Conservation (phyloP, 1,140 invertebrate genomes). For the Diorhabda carinulata region DNA sequence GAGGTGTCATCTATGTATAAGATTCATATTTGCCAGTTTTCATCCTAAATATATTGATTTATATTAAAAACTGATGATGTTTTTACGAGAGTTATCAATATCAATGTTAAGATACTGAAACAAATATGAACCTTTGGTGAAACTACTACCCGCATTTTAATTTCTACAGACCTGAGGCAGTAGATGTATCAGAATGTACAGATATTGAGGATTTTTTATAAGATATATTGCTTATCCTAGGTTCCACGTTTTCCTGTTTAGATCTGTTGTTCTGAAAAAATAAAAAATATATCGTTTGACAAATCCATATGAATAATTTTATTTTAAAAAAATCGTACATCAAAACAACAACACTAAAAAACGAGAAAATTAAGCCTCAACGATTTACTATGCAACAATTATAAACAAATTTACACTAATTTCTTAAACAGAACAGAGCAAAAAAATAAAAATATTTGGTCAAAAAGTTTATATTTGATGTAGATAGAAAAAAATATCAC, state of each 20-base stretch:
- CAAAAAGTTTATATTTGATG: no score
- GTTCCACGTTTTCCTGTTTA: conserved; percentile 14
- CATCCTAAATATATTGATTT: no score
- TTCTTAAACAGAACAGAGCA: no score
- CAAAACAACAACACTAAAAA: not conserved
- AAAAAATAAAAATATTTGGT: no score
- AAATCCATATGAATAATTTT: not conserved
- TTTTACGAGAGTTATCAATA: no score
- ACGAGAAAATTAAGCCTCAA: conserved; percentile 2
- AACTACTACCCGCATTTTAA: not conserved
- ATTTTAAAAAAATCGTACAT: not conserved
- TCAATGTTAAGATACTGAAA: not conserved
- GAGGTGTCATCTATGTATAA: not conserved
- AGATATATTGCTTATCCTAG: conserved; percentile 26
- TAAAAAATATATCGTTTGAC: not conserved
- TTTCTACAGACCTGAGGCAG: conserved; percentile 23
- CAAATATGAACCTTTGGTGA: not conserved
- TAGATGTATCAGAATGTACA: conserved; percentile 33
- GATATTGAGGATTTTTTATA: conserved; percentile 37
- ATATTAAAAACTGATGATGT: no score
- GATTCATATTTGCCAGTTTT: no score
- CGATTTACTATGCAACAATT: conserved; percentile 10
- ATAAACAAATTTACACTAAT: not conserved
- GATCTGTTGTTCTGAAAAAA: conserved; percentile 28
- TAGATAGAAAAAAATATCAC: no score